A percentile compares a stretch with the other conserved stretches of the same genome.
phyloP scores from a whole-genome alignment of 2,888 invertebrate genomes.

The Platycheirus albimanus region DNA sequence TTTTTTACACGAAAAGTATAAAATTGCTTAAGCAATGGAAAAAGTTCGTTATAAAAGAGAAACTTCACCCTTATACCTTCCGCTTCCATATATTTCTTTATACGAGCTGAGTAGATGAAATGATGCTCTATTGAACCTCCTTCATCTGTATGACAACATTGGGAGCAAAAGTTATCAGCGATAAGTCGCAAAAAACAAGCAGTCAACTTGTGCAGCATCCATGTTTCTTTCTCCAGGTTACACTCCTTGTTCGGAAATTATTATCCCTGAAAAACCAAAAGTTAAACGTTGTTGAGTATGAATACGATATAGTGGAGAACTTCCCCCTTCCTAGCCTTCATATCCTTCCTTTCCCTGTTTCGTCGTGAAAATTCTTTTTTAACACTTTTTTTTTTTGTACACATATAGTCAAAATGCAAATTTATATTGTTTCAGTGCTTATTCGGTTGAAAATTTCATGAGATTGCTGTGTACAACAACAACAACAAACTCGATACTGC shows the following conservation, averaged over 20 bases:
- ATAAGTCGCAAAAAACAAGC: constrained; percentile 47
- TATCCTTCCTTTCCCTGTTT: constrained; percentile 4
- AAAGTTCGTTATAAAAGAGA: constrained; percentile 28
- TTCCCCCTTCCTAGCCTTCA: neutral
- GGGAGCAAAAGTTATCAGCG: constrained; percentile 62
- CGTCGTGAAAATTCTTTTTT: constrained; percentile 16
- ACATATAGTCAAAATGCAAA: constrained; percentile 77
- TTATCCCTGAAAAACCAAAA: constrained; percentile 61
- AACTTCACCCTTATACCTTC: constrained; percentile 24
- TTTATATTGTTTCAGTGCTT: constrained; percentile 81
- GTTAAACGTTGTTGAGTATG: constrained; percentile 60
- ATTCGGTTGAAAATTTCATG: constrained; percentile 77
- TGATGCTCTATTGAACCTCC: constrained; percentile 35
- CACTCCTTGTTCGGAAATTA: constrained; percentile 67
- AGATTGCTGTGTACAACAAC: constrained; percentile 47
- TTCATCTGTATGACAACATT: constrained; percentile 56
- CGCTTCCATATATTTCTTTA: neutral
- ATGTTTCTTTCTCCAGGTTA: constrained; percentile 48
- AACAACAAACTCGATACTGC: constrained; percentile 26
- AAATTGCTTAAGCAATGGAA: constrained; percentile 51
- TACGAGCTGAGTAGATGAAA: constrained; percentile 39
- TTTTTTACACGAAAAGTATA: constrained; percentile 42
- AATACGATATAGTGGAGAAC: neutral
- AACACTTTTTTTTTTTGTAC: constrained; percentile 46
- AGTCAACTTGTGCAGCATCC: constrained; percentile 54